A percentile compares a stretch with the other conserved stretches of the same genome.
Conservation (phyloP, 2,888 invertebrate genomes). For the Ecliptopera silaceata region DNA sequence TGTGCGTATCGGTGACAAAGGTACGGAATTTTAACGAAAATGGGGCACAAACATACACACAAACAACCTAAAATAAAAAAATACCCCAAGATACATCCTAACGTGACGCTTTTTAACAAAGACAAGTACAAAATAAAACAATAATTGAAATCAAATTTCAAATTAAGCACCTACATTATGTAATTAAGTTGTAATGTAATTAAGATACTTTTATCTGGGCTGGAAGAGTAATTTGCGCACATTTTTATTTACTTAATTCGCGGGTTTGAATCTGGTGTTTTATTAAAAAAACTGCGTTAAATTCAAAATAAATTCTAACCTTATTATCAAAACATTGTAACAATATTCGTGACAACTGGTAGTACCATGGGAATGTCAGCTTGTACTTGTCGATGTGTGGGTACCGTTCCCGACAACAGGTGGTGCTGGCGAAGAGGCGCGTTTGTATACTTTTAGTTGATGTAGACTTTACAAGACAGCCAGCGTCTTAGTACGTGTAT, state of each 20-base stretch:
- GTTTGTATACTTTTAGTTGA: conserved; percentile 19
- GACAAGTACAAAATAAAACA: too few relatives aligned
- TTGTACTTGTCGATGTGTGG: conserved; percentile 29
- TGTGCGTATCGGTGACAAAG: conserved; percentile 19
- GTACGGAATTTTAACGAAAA: neutral
- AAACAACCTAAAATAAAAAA: too few relatives aligned
- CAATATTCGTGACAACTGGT: conserved; percentile 5
- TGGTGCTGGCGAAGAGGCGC: conserved; percentile 19
- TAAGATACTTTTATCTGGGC: too few relatives aligned
- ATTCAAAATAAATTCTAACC: neutral
- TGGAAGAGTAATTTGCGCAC: too few relatives aligned
- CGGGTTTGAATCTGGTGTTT: too few relatives aligned
- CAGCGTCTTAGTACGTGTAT: too few relatives aligned
- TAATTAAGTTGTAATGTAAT: too few relatives aligned
- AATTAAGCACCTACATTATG: too few relatives aligned
- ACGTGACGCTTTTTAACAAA: too few relatives aligned
- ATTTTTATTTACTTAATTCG: too few relatives aligned
- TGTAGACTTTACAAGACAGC: neutral
- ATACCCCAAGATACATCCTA: neutral
- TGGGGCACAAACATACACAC: neutral
- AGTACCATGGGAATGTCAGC: conserved; percentile 15
- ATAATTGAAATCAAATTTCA: too few relatives aligned
- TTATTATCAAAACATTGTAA: conserved; percentile 5
- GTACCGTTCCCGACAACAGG: conserved; percentile 29
- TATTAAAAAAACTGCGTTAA: too few relatives aligned